Conservation (phyloP, 2,888 invertebrate genomes). For the Hoplodrina ambigua region DNA sequence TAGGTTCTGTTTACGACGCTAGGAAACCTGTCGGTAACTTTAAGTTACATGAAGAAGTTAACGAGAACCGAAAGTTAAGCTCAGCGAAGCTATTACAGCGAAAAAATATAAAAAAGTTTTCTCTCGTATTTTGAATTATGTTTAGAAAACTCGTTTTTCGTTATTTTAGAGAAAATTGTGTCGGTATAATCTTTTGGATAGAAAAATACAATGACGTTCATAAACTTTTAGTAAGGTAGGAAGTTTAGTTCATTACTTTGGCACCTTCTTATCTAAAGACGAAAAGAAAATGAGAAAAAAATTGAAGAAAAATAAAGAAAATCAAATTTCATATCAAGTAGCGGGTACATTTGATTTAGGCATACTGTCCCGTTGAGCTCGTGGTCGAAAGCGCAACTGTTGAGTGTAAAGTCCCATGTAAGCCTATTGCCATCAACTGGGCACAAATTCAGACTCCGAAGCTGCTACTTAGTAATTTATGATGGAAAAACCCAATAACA, state of each 20-base stretch:
- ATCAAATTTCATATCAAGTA: no score
- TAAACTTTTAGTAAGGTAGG: neutral
- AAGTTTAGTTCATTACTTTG: no score
- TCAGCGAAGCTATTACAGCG: slow-evolving; percentile 21
- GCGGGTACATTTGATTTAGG: no score
- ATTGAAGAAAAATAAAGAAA: no score
- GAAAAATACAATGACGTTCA: neutral
- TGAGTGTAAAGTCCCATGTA: no score
- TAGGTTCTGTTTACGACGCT: slow-evolving; percentile 27
- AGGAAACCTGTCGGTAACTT: slow-evolving; percentile 32
- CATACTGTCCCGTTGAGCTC: no score
- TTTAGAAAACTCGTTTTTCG: slow-evolving; percentile 28
- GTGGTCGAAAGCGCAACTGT: no score
- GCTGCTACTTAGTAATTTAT: no score
- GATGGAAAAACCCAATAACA: no score
- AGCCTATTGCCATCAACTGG: no score
- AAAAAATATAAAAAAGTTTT: slow-evolving; percentile 41
- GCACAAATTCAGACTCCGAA: no score
- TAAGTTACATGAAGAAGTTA: slow-evolving; percentile 41
- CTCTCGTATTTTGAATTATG: slow-evolving; percentile 18
- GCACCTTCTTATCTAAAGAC: neutral
- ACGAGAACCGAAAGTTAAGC: slow-evolving; percentile 24
- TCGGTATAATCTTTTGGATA: neutral
- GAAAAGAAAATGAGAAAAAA: neutral
- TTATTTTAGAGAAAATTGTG: slow-evolving; percentile 30